Percentiles rank a stretch among this genome's conserved stretches.
Evolutionary conservation across 2,888 invertebrate genomes (phyloP).

Genomic region (Campoletis raptor): DNA sequence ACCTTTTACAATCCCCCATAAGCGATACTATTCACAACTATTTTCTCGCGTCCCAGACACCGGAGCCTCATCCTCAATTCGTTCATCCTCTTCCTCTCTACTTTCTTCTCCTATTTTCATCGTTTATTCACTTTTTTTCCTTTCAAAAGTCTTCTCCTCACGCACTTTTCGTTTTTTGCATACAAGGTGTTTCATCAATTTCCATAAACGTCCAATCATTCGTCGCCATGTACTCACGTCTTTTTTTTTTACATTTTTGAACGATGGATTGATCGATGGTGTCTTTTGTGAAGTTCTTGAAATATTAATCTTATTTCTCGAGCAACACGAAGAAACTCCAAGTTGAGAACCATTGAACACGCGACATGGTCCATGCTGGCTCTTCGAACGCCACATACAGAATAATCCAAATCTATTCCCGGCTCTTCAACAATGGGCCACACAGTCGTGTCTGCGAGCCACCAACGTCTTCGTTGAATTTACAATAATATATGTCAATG

Average conservation of each 20-base stretch:
- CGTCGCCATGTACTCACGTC: background rate
- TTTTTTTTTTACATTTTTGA: background rate
- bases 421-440: slow-evolving; percentile 80
- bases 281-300: background rate
- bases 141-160: too few species aligned
- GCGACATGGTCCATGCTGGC: slow-evolving; percentile 56
- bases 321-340: slow-evolving; percentile 41
- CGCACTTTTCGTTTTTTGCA: background rate
- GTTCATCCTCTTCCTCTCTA: background rate
- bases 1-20: background rate
- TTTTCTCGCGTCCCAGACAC: slow-evolving; percentile 9
- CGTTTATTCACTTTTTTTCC: background rate
- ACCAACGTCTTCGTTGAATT: slow-evolving; percentile 1
- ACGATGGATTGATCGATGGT: background rate
- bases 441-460: slow-evolving; percentile 75
- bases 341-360: slow-evolving; percentile 69
- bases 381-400: slow-evolving; percentile 72
- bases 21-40: slow-evolving; percentile 43
- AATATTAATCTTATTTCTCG: slow-evolving; percentile 32
- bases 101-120: background rate
- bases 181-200: background rate
- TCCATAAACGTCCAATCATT: background rate
- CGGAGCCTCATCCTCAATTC: background rate
- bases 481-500: background rate
- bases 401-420: slow-evolving; percentile 80